Evolutionary conservation across 1,140 invertebrate genomes (phyloP).

Genomic region (Drosophila pectinifera): DNA sequence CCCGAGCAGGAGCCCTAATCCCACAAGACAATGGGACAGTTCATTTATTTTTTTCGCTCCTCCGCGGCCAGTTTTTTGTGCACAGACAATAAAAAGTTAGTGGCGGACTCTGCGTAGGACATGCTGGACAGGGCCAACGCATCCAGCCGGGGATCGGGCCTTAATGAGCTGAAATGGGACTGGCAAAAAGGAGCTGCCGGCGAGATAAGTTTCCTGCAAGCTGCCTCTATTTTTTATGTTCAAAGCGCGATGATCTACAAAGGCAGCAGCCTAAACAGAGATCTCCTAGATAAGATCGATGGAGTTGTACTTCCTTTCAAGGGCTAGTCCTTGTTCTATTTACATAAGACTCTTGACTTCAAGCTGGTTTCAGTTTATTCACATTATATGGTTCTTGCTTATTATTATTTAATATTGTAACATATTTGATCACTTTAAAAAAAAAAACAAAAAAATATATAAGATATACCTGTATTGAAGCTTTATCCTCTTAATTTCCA

Average conservation of each 20-base stretch:
- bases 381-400: neutral
- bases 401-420: neutral
- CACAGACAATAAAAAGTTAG: slow-evolving; percentile 49
- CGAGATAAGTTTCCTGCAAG: slow-evolving; percentile 42
- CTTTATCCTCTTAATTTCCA: neutral
- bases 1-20: slow-evolving; percentile 46
- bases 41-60: slow-evolving; percentile 51
- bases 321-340: slow-evolving; percentile 19
- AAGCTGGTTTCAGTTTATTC: neutral
- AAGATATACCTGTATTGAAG: neutral
- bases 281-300: slow-evolving; percentile 10
- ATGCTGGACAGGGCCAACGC: slow-evolving; percentile 29
- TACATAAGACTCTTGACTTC: neutral
- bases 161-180: slow-evolving; percentile 47
- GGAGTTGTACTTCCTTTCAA: neutral
- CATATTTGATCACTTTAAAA: neutral
- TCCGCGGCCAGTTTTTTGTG: slow-evolving; percentile 1
- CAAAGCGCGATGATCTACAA: slow-evolving; percentile 12
- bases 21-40: slow-evolving; percentile 40
- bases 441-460: neutral
- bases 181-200: slow-evolving; percentile 28
- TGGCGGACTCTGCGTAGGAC: slow-evolving; percentile 44
- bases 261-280: slow-evolving; percentile 6
- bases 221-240: neutral
- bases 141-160: slow-evolving; percentile 14